Evolutionary conservation across 2,888 invertebrate genomes (phyloP), one percentile per base, ranked within the genome.

Genomic region (Lycocerus yunnanus): DNA sequence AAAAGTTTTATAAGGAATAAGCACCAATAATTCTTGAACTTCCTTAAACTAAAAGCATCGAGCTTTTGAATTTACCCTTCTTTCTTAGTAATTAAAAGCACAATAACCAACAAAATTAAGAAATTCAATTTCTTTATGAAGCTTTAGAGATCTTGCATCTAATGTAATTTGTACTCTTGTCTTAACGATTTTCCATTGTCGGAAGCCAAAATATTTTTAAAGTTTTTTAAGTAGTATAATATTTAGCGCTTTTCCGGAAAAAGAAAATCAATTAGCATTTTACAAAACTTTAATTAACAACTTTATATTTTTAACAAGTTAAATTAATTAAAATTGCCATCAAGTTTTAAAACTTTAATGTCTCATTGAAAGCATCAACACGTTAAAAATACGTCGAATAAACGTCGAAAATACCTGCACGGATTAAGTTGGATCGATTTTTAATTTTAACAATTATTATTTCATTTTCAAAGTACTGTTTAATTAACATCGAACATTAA

Each of bases 91-190:
- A 81, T 81, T 81, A 81, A 78, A 79, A 78, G 78, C 78, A 80
- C 80, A 81, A 81, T 81, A 81, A 79, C 79, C 79, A 67, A 77
- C 78, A 77, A 80, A 81, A 81, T 81, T 81, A 81, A 81, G 81
- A 81, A 81, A 81, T 81, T 78, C 78, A 79, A 81, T 81, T 81
- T 80, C 80, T 80, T 81, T 78, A 77, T 77, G 78, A 79, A 79
- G 71, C 79, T 67, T 72, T 67, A 63, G 65, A 69, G 72, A 68
- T 63, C 18, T 43, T 58, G 58, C 58, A 61, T 63, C 21, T 68
- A 73, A 73, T 63, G 63, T 73, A 69, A 73, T 73, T 73, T 68
- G 69, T 59, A 73, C 68, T 73, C 58, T 63, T 73, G 68, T 61
- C 16, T 69, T 59, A 59, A 68, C 65, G 72, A 68, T 69, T 68